Conservation (phyloP, 30 jellyfish, hydroid and myxozoan species). For the Euphysa ruthae region DNA sequence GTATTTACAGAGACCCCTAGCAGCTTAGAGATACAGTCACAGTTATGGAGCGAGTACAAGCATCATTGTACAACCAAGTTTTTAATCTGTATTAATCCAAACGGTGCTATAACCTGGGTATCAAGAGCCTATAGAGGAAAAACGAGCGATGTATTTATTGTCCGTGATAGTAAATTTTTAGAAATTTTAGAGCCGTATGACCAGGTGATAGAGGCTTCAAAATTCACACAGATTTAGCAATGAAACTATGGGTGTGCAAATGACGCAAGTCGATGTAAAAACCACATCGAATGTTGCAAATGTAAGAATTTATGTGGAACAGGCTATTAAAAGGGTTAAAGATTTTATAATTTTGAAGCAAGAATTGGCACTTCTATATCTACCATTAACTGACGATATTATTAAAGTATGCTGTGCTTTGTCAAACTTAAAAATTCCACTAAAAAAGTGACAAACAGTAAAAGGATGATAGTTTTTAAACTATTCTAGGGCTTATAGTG, state of each 20-base stretch:
- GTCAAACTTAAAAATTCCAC: too few species aligned
- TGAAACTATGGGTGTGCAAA: slow-evolving; percentile 42
- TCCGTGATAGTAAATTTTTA: slow-evolving; percentile 35
- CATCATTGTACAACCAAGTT: slow-evolving; percentile 62
- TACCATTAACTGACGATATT: slow-evolving; percentile 1
- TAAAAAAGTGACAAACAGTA: too few species aligned
- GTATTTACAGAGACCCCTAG: slow-evolving; percentile 54
- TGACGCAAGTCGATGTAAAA: slow-evolving; percentile 24
- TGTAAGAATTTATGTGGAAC: slow-evolving; percentile 27
- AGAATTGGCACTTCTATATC: background rate
- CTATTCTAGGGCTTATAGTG: too few species aligned
- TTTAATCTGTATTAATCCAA: slow-evolving; percentile 37
- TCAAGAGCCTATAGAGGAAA: slow-evolving; percentile 70
- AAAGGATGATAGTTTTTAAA: too few species aligned
- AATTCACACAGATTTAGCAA: slow-evolving; percentile 21
- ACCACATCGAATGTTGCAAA: slow-evolving; percentile 10
- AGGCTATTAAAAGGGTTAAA: slow-evolving; percentile 2
- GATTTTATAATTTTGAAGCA: background rate
- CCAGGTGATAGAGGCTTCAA: slow-evolving; percentile 56
- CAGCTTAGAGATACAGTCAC: slow-evolving; percentile 19
- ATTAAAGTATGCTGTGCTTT: too few species aligned
- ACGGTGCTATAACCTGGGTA: slow-evolving; percentile 61
- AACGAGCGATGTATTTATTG: slow-evolving; percentile 33
- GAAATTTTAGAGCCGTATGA: slow-evolving; percentile 38
- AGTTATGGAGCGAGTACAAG: slow-evolving; percentile 39